These are phyloP conservation scores for Lasaia peninsularis DNA, from an alignment of 1,140 invertebrate genomes.

Conservation along the genomic window DNA sequence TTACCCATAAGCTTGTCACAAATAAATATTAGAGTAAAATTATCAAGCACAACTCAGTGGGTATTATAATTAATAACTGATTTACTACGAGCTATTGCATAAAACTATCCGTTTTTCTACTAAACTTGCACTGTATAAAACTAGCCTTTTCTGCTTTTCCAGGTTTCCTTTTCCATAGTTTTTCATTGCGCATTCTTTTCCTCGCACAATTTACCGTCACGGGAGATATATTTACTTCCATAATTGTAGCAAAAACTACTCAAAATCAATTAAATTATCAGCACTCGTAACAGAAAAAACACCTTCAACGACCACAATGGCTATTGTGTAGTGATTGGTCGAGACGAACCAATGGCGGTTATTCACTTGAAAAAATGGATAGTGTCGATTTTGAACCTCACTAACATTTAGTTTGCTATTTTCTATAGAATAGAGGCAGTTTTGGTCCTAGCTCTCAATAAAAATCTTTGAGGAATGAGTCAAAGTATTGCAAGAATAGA, in stretches of 20 bases:
- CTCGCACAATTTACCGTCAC: not conserved
- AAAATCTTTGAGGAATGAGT: not conserved
- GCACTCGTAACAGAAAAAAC: not conserved
- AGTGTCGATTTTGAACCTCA: not conserved
- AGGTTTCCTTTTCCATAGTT: not conserved
- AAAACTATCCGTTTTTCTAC: too few species aligned
- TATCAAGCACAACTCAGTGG: not conserved
- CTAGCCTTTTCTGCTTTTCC: not conserved
- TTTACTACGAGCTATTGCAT: not conserved
- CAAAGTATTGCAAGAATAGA: not conserved
- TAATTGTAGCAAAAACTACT: not conserved
- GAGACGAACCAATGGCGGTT: not conserved
- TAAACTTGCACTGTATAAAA: too few species aligned
- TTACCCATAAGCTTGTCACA: too few species aligned
- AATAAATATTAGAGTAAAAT: too few species aligned
- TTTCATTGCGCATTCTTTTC: not conserved
- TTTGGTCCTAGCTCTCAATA: not conserved
- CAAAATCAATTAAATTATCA: constrained; percentile 11
- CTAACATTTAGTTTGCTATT: not conserved
- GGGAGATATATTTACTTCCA: not conserved
- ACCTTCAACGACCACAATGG: not conserved
- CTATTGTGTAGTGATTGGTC: not conserved
- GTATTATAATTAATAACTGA: not conserved
- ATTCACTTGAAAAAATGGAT: not conserved
- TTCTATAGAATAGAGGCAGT: not conserved